These are phyloP conservation scores for Cephus pygmeus DNA, from an alignment of 2,888 invertebrate species.

Conservation along the genomic window DNA sequence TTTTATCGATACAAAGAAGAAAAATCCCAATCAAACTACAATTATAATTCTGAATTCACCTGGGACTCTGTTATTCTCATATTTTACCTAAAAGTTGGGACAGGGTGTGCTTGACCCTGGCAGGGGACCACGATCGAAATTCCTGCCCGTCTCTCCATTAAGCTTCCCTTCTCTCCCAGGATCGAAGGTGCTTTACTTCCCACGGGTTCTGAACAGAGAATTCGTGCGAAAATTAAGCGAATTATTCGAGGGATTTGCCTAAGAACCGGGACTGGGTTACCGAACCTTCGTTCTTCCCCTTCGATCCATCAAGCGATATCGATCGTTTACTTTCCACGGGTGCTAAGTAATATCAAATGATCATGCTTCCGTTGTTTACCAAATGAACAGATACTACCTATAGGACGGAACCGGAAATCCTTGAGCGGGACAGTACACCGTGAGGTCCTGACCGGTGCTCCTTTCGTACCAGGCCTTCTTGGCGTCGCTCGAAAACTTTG, in stretches of 20 bases:
- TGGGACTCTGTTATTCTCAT: neutral
- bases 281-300: conserved; percentile 49
- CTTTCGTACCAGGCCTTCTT: conserved; percentile 77
- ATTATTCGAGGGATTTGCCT: conserved; percentile 65
- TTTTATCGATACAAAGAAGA: conserved; percentile 29
- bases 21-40: conserved; percentile 1
- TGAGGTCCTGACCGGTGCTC: conserved; percentile 73
- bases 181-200: conserved; percentile 70
- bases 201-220: conserved; percentile 67
- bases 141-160: conserved; percentile 64
- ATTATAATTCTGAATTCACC: neutral
- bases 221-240: conserved; percentile 5
- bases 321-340: conserved; percentile 74
- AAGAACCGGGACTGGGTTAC: conserved; percentile 71
- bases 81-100: conserved; percentile 78
- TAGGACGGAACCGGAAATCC: conserved; percentile 76
- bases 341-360: conserved; percentile 59
- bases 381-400: conserved; percentile 59
- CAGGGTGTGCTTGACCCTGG: conserved; percentile 77
- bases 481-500: conserved; percentile 60
- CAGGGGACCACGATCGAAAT: conserved; percentile 69
- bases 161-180: conserved; percentile 67
- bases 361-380: conserved; percentile 2
- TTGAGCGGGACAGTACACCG: conserved; percentile 78
- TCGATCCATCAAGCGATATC: conserved; percentile 64